Conservation (phyloP, 53 echinoderm and acorn worm genomes). For the Glandiceps talaboti region DNA sequence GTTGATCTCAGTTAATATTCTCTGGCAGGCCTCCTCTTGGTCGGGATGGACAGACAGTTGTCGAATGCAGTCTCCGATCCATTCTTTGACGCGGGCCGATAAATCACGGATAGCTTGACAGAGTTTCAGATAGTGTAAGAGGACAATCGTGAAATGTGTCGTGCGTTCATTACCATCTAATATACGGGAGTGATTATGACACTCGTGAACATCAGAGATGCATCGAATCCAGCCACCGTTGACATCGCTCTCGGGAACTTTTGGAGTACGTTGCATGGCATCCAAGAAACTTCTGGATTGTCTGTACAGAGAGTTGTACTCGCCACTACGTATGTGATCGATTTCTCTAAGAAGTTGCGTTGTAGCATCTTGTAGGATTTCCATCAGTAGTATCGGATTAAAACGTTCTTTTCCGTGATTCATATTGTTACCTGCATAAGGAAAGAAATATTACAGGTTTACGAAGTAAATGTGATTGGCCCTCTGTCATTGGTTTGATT, state of each 20-base stretch:
- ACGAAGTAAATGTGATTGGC: too few species aligned
- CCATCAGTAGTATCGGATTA: conserved; percentile 36
- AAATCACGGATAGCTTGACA: conserved; percentile 42
- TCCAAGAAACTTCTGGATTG: conserved; percentile 87
- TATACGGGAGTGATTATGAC: conserved; percentile 53
- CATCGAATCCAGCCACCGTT: conserved; percentile 22
- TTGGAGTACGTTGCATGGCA: conserved; percentile 52
- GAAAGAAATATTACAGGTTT: too few species aligned
- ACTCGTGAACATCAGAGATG: conserved; percentile 58
- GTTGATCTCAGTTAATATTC: conserved; percentile 43
- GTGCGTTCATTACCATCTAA: conserved; percentile 39
- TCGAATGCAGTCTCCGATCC: conserved; percentile 54
- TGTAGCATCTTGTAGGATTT: conserved; percentile 50
- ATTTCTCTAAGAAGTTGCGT: conserved; percentile 48
- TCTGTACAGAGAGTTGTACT: conserved; percentile 57
- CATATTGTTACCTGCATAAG: too few species aligned
- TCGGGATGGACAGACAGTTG: conserved; percentile 59
- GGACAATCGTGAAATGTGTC: conserved; percentile 69
- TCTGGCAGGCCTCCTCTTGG: conserved; percentile 37
- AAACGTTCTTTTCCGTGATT: background rate
- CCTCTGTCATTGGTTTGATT: too few species aligned
- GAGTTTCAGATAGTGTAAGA: conserved; percentile 43
- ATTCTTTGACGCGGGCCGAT: conserved; percentile 36
- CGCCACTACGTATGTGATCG: conserved; percentile 40
- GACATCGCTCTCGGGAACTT: conserved; percentile 5